A percentile compares a stretch with the other conserved stretches of the same genome.
Evolutionary conservation across 1,140 invertebrate species (phyloP).

Genomic region (Heliothis subflexa): DNA sequence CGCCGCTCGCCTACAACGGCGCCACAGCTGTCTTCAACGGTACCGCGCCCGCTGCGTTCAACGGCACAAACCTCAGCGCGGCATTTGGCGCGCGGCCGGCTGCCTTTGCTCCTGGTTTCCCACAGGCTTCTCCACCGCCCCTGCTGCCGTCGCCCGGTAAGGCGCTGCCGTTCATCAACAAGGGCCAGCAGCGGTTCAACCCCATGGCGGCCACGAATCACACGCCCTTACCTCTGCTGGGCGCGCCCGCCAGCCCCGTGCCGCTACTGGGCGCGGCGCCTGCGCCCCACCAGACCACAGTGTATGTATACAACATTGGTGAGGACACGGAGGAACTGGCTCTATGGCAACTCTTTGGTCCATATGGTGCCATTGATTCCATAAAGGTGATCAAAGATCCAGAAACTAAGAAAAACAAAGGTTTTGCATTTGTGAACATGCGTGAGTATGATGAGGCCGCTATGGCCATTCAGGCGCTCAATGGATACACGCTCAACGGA

Average conservation of each 20-base stretch:
- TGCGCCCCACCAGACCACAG: slow-evolving; percentile 80
- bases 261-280: slow-evolving; percentile 74
- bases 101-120: slow-evolving; percentile 74
- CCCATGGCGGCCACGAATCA: slow-evolving; percentile 83
- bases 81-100: slow-evolving; percentile 74
- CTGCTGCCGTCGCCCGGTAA: slow-evolving; percentile 83
- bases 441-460: slow-evolving; percentile 99
- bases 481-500: slow-evolving; percentile 98
- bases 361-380: slow-evolving; percentile 99
- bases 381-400: slow-evolving; percentile 99
- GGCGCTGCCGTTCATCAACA: slow-evolving; percentile 84
- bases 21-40: slow-evolving; percentile 75
- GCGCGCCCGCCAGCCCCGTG: slow-evolving; percentile 78
- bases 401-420: slow-evolving; percentile 99
- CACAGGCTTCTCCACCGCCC: slow-evolving; percentile 79
- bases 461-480: slow-evolving; percentile 98
- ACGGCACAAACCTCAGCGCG: slow-evolving; percentile 74
- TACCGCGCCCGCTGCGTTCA: slow-evolving; percentile 67
- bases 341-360: slow-evolving; percentile 99
- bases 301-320: slow-evolving; percentile 97
- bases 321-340: slow-evolving; percentile 99
- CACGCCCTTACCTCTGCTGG: slow-evolving; percentile 76
- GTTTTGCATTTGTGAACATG: slow-evolving; percentile 99
- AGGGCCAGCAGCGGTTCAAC: slow-evolving; percentile 84
- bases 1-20: slow-evolving; percentile 74